phyloP scores from a whole-genome alignment of 2,113 vertebrate species.

The Rhombomys opimus region DNA sequence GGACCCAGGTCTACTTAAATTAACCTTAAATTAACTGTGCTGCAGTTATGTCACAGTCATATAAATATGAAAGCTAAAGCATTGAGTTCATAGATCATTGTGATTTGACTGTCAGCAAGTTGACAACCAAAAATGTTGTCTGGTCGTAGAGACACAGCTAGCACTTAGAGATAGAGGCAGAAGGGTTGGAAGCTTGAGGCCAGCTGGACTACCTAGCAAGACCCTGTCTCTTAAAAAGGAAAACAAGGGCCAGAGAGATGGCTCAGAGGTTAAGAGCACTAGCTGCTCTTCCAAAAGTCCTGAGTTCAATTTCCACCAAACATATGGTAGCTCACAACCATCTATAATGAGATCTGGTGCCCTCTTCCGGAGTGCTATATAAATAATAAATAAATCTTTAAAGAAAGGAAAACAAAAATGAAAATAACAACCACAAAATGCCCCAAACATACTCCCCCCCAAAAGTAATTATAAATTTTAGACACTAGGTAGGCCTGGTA shows the following conservation, averaged over 20 bases:
- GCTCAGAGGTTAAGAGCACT: no score
- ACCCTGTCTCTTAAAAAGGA: background rate
- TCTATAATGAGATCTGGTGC: no score
- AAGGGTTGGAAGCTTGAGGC: background rate
- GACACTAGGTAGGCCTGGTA: no score
- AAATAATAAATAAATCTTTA: no score
- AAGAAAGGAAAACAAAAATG: background rate
- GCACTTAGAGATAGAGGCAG: no score
- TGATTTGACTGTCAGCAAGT: constrained; percentile 20
- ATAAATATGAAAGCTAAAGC: constrained; percentile 7
- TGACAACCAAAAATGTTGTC: constrained; percentile 6
- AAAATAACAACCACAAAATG: background rate
- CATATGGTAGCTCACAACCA: no score
- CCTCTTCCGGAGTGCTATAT: no score
- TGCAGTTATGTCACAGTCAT: constrained; percentile 26
- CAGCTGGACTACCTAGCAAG: background rate
- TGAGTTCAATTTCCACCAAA: no score
- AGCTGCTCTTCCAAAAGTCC: no score
- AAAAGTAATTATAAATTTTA: background rate
- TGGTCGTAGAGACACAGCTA: background rate
- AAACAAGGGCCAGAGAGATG: background rate
- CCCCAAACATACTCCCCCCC: background rate
- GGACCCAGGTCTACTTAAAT: background rate
- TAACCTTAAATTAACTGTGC: background rate
- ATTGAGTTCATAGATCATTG: background rate